Conservation (phyloP, 2,797 vertebrate genomes). For the Gambelia wislizenii region DNA sequence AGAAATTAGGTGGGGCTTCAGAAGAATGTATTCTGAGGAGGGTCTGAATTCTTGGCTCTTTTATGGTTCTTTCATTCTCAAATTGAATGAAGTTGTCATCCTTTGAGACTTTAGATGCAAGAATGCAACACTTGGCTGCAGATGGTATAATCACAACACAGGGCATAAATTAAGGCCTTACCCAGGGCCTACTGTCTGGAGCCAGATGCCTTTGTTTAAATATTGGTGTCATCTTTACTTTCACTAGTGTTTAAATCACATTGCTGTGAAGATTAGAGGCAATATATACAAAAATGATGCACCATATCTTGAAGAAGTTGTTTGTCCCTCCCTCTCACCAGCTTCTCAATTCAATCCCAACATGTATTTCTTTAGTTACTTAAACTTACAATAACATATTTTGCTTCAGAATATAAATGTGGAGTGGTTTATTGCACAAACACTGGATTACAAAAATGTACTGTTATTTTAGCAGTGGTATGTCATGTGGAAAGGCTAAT, state of each 20-base stretch:
- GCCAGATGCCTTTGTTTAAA: not conserved
- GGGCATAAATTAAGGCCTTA: not conserved
- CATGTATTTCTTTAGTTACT: not conserved
- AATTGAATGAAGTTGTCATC: not conserved
- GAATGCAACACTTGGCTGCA: conserved; percentile 21
- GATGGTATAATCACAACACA: fast-evolving
- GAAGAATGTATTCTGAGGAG: not conserved
- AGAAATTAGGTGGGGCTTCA: not conserved
- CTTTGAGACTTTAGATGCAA: not conserved
- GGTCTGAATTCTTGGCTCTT: fast-evolving
- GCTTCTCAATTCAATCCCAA: not conserved
- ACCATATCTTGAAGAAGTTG: not conserved
- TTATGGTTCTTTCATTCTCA: not conserved
- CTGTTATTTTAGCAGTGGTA: too few relatives aligned
- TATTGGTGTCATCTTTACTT: conserved; percentile 19
- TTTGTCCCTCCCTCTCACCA: conserved; percentile 6
- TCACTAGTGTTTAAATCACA: not conserved
- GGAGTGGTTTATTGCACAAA: not conserved
- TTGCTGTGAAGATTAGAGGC: conserved; percentile 23
- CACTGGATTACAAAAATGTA: not conserved
- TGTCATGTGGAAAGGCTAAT: not conserved
- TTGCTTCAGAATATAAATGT: not conserved
- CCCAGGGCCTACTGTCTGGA: fast-evolving
- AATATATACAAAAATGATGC: conserved; percentile 10
- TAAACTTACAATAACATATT: not conserved